These are phyloP conservation scores for Gymnosoma rotundatum DNA, from an alignment of 2,888 invertebrate genomes.

Conservation along the genomic window DNA sequence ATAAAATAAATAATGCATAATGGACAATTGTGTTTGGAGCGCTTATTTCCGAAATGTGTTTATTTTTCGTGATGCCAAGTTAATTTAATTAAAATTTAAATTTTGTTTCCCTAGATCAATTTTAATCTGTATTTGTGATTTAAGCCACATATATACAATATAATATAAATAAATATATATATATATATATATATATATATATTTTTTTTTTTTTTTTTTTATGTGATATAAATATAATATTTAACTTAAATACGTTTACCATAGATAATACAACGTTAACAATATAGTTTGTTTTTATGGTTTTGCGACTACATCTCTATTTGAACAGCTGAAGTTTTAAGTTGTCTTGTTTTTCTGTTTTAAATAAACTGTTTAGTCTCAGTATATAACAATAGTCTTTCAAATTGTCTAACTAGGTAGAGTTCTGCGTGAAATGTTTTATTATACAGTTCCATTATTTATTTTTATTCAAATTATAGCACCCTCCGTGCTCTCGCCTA, in stretches of 20 bases:
- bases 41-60: no score
- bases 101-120: neutral
- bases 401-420: neutral
- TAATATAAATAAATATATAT: no score
- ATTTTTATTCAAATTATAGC: constrained; percentile 70
- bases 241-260: neutral
- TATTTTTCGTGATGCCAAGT: constrained; percentile 19
- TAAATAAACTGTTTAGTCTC: neutral
- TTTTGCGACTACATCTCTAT: constrained; percentile 11
- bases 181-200: no score
- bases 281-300: constrained; percentile 4
- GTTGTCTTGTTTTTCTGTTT: constrained; percentile 3
- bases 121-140: neutral
- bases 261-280: neutral
- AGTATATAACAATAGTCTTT: constrained; percentile 33
- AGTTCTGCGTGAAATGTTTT: constrained; percentile 46
- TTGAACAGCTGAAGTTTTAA: constrained; percentile 52
- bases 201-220: no score
- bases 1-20: no score
- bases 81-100: neutral
- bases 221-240: neutral
- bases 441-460: constrained; percentile 40
- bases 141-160: neutral
- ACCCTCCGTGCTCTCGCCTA: constrained; percentile 73
- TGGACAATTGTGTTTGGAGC: no score